Base-by-base conservation (phyloP, 2,888 invertebrate genomes). In the Serrognathus titanus region DNA sequence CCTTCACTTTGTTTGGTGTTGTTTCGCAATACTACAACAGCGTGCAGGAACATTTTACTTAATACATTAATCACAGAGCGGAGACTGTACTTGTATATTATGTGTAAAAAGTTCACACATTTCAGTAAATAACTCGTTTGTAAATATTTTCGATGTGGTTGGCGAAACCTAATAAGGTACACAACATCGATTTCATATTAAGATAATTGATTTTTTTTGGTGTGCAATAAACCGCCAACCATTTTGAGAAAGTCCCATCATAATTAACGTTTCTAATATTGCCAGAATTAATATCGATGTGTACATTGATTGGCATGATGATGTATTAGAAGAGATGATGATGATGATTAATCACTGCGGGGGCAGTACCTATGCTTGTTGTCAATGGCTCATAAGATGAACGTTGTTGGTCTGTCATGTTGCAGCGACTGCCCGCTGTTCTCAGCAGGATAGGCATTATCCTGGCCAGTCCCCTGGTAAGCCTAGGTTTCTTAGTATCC, bases 401-500 rank as follows among this genome's bases (percentile, higher is more conserved):
- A 72, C 72, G 71, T 74, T 74, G 69, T 31, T 31, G 24, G 24
- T 31, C 24, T 31, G 24, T 72, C 81, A 83, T 85, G 83, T 85
- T 90, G 81, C 92, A 92, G 92, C 92, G 92, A 84, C 90, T 92
- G 84, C 92, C 92, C 84, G 92, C 92, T 85, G 92, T 92, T 83
- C 90, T 92, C 86, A 92, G 90, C 90, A 89, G 92, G 87, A 92
- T 92, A 88, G 92, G 92, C 88, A 90, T 92, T 83, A 90, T 92
- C 86, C 90, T 92, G 89, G 92, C 92, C 88, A 92, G 90, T 87
- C 92, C 92, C 82, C 86, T 92, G 92, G 92, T 92, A 92, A 92
- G 92, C 82, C 79, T 78, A 71, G 68, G 68, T 63, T 66, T 67
- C 60, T 66, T 64, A 65, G 62, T 69, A 69, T 66, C 64, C 66